phyloP scores from a whole-genome alignment of 2,113 vertebrate genomes.

The Scatophagus argus region DNA sequence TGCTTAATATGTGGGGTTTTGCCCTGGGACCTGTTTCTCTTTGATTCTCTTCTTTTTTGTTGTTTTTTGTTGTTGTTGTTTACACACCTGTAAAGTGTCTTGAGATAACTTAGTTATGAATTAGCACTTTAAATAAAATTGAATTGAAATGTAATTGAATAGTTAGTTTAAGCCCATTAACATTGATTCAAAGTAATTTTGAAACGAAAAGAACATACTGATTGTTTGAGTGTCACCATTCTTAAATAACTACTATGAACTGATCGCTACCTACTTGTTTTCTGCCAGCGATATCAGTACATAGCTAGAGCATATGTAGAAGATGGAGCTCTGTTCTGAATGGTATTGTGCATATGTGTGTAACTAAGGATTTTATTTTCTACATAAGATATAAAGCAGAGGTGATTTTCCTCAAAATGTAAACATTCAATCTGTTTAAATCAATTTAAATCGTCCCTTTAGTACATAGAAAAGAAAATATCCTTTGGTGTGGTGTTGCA shows the following conservation, averaged over 20 bases:
- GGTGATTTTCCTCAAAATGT: background rate
- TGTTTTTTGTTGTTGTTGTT: too few relatives aligned
- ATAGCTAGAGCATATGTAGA: background rate
- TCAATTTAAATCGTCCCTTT: background rate
- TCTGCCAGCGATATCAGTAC: background rate
- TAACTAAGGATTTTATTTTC: background rate
- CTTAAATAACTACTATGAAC: background rate
- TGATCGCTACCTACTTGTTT: background rate
- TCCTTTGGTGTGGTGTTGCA: background rate
- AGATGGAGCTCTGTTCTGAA: background rate
- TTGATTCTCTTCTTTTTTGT: too few relatives aligned
- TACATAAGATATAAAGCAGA: background rate
- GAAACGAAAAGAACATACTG: background rate
- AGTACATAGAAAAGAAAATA: background rate
- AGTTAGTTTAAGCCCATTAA: background rate
- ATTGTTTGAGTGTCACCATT: background rate
- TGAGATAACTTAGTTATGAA: too few relatives aligned
- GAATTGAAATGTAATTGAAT: too few relatives aligned
- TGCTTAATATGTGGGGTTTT: too few relatives aligned
- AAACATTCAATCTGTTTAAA: background rate
- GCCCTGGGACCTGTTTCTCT: too few relatives aligned
- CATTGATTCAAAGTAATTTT: background rate
- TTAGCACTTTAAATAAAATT: too few relatives aligned
- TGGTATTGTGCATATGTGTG: background rate
- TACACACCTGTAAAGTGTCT: too few relatives aligned